These are phyloP conservation scores for Odontocerum albicorne DNA, from an alignment of 2,888 invertebrate species.

Conservation along the genomic window DNA sequence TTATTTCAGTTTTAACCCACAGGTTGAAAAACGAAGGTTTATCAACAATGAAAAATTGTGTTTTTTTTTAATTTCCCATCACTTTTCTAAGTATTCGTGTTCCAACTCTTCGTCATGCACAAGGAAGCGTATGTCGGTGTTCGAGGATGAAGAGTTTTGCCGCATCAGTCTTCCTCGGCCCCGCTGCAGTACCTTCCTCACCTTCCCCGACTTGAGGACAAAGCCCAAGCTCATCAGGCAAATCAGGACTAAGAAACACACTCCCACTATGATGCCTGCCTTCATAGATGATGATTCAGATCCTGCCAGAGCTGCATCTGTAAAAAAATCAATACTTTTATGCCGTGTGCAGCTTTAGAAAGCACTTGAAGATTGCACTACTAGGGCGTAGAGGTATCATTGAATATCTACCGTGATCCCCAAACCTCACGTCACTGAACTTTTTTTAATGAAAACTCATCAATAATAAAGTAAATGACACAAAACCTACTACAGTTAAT, in stretches of 20 bases:
- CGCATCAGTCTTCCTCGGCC: not conserved
- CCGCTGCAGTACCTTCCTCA: not conserved
- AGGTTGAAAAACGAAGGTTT: no score
- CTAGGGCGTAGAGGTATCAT: no score
- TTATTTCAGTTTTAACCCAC: no score
- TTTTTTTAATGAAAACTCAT: no score
- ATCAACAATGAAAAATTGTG: no score
- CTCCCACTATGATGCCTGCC: not conserved
- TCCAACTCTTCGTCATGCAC: slow-evolving; percentile 34
- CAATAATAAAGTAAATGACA: no score
- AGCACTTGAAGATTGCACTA: no score
- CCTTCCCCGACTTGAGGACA: slow-evolving; percentile 1
- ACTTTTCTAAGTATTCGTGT: slow-evolving; percentile 22
- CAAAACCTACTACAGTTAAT: no score
- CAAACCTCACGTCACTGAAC: no score
- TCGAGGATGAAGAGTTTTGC: not conserved
- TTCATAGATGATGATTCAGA: not conserved
- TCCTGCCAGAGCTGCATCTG: slow-evolving; percentile 5
- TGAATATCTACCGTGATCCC: no score
- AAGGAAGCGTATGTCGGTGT: slow-evolving; percentile 29
- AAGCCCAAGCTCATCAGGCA: not conserved
- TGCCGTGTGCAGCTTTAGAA: no score
- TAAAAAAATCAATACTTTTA: not conserved
- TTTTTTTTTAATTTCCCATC: no score
- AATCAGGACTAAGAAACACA: not conserved